A percentile compares a stretch with the other conserved stretches of the same genome.
phyloP scores from a whole-genome alignment of 2,113 vertebrate genomes.

The Leucopsar rothschildi region DNA sequence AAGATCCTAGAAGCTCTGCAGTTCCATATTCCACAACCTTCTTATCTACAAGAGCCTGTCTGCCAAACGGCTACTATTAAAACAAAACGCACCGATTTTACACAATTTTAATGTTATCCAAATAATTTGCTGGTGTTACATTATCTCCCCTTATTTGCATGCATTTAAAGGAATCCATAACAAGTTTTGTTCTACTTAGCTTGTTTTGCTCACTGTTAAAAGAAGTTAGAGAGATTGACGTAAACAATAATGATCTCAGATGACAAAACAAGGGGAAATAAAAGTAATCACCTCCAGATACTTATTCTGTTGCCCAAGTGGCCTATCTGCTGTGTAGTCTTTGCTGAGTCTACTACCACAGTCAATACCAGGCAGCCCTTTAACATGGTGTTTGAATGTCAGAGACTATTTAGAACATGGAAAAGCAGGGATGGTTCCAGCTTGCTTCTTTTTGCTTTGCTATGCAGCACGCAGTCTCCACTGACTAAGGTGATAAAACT shows the following conservation, averaged over 20 bases:
- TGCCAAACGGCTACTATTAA: not conserved
- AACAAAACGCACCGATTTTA: not conserved
- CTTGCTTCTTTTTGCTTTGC: not conserved
- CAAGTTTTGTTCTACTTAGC: not conserved
- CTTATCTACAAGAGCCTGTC: not conserved
- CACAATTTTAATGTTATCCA: not conserved
- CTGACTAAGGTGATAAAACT: slow-evolving; percentile 44
- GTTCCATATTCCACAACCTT: not conserved
- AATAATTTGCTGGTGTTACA: not conserved
- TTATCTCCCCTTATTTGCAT: not conserved
- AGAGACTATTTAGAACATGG: not conserved
- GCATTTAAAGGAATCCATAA: not conserved
- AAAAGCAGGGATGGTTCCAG: not conserved
- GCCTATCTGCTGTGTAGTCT: not conserved
- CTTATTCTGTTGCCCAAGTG: not conserved
- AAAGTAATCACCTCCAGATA: not conserved
- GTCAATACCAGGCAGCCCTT: not conserved
- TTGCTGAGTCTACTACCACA: not conserved
- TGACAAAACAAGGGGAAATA: not conserved
- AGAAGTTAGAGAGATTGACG: not conserved
- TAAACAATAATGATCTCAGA: not conserved
- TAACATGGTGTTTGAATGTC: not conserved
- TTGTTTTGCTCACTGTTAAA: not conserved
- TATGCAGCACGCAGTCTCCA: not conserved
- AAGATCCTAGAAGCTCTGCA: not conserved